Base-by-base conservation (phyloP, 2,888 invertebrate genomes). In the Napeogenes sylphis region DNA sequence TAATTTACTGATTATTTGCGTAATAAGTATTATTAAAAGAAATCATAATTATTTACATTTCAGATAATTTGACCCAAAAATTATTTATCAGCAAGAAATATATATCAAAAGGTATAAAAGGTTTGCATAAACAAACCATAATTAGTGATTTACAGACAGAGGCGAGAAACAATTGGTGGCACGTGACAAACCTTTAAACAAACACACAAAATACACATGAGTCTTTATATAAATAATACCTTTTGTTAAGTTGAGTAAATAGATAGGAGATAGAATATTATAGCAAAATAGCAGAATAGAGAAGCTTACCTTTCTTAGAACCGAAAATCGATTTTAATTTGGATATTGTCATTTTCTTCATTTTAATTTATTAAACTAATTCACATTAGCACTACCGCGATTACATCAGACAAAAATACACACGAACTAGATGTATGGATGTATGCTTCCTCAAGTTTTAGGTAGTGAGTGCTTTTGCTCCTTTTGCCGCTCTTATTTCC, bases 401-500 rank as follows among this genome's bases (percentile, higher is more conserved):
- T 78, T 82, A 83, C 80, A 82, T 81, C 81, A 77, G 84, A 85
- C 87, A 81, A 77, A 89, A 90, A 90, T 89, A 90, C 83, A 84
- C 83, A 77, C 83, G 72, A 81, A 83, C 83, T 83, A 69, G 61
- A 63, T 61, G 57, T 68, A 63, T 80, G 81, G 58, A 63, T 61
- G 57, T 68, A 63, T 80, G 81, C 86, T 85, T 85, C 85, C 85
- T 85, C 85, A 83, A 88, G 84, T 89, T 90, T 90, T 89, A 85
- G 83, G 77, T 83, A 80, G 85, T 80, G 80, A 76, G 75, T 73
- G 79, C 85, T 85, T 90, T 90, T 90, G 89, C 84, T 89, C 87
- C 88, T 90, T 88, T 90, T 90, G 85, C 85, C 84, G 87, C 85
- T 89, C 88, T 89, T 90, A 90, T 89, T 90, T 90, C 90, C 90